These are phyloP conservation scores for Tympanoctomys barrerae DNA, from an alignment of 2,797 vertebrate species.

Conservation along the genomic window DNA sequence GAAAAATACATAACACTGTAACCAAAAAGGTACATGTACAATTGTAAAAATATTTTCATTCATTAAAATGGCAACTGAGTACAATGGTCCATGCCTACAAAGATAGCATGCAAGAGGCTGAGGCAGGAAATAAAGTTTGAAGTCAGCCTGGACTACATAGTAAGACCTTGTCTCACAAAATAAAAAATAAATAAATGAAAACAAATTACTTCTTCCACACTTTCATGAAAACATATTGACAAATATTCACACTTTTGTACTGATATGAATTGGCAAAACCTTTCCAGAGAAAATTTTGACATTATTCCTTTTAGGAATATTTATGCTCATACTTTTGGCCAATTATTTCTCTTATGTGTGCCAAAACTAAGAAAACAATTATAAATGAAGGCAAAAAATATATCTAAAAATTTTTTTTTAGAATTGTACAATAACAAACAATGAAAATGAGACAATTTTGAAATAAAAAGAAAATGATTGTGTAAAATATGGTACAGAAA, in stretches of 20 bases:
- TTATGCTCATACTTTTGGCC: background rate
- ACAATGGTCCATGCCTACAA: background rate
- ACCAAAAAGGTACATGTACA: background rate
- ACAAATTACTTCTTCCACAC: background rate
- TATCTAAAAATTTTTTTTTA: background rate
- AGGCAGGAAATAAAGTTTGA: background rate
- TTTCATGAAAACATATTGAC: conserved; percentile 19
- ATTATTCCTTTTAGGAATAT: background rate
- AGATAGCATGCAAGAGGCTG: background rate
- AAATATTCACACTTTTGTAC: background rate
- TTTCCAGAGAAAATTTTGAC: conserved; percentile 11
- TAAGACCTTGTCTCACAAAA: background rate
- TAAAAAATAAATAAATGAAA: background rate
- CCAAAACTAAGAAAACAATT: background rate
- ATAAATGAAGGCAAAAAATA: background rate
- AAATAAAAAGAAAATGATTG: background rate
- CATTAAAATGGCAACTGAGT: conserved; percentile 7
- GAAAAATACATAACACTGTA: conserved; percentile 3
- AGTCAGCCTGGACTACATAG: background rate
- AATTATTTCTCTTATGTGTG: background rate
- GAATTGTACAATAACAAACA: background rate
- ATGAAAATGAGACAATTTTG: background rate
- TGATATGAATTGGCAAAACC: conserved; percentile 21
- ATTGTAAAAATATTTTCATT: conserved; percentile 17
- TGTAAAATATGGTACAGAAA: conserved; percentile 14